Percentiles rank a stretch among this genome's conserved stretches.
phyloP scores from a whole-genome alignment of 1,140 invertebrate genomes.

The Leptinotarsa undecemlineata region DNA sequence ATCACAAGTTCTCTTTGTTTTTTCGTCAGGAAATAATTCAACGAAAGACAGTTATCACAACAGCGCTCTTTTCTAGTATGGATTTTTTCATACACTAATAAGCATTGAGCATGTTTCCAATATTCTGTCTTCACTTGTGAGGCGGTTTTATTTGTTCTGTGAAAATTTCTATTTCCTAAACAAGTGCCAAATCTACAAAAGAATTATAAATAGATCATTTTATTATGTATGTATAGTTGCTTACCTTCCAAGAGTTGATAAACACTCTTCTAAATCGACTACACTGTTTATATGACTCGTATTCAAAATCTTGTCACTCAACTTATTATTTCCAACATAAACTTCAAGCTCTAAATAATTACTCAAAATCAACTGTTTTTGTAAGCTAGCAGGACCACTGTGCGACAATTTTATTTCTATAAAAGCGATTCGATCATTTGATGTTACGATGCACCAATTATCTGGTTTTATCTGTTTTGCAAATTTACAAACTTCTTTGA shows the following conservation, averaged over 20 bases:
- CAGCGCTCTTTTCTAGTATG: background rate
- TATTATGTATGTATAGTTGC: background rate
- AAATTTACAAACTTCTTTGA: conserved; percentile 10
- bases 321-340: background rate
- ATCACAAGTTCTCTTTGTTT: conserved; percentile 8
- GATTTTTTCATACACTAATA: background rate
- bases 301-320: background rate
- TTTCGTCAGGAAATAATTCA: background rate
- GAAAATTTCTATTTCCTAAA: background rate
- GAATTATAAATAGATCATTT: background rate
- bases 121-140: conserved; percentile 3
- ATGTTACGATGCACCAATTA: background rate
- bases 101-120: background rate
- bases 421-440: conserved; percentile 10
- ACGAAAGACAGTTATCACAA: background rate
- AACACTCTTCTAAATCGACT: background rate
- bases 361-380: conserved; percentile 6
- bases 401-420: conserved; percentile 10
- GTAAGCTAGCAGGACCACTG: background rate
- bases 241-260: background rate
- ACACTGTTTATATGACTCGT: background rate
- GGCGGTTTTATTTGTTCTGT: background rate
- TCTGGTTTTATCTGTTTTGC: background rate
- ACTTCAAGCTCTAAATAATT: background rate
- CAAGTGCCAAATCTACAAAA: background rate